phyloP scores from a whole-genome alignment of 1,140 invertebrate species.

The Drosophila ercepeae region DNA sequence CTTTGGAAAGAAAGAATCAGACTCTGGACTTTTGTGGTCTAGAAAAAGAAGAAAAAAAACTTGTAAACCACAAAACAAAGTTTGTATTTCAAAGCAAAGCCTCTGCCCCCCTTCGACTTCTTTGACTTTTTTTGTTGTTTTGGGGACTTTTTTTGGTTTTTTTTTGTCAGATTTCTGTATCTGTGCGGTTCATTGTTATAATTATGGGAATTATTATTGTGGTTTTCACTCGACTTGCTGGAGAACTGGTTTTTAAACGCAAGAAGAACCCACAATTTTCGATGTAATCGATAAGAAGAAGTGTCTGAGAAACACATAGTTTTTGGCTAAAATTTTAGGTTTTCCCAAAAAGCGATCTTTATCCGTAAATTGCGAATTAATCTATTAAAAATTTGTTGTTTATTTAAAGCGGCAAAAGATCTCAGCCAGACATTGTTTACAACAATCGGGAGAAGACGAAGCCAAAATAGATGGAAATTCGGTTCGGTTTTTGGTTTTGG shows the following conservation, averaged over 20 bases:
- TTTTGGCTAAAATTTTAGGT: too few species aligned
- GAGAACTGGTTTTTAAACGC: slow-evolving; percentile 46
- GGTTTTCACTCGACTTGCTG: slow-evolving; percentile 71
- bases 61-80: slow-evolving; percentile 78
- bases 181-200: slow-evolving; percentile 71
- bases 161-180: slow-evolving; percentile 49
- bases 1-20: slow-evolving; percentile 40
- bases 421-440: slow-evolving; percentile 38
- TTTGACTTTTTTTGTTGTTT: slow-evolving; percentile 40
- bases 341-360: slow-evolving; percentile 16
- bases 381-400: slow-evolving; percentile 36
- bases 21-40: slow-evolving; percentile 69
- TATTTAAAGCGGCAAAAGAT: slow-evolving; percentile 24
- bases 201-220: slow-evolving; percentile 81
- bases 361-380: slow-evolving; percentile 47
- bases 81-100: slow-evolving; percentile 77
- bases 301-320: slow-evolving; percentile 48
- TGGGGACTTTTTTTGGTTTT: slow-evolving; percentile 39
- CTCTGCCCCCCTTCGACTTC: slow-evolving; percentile 13
- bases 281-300: slow-evolving; percentile 63
- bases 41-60: slow-evolving; percentile 48
- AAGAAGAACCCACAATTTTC: slow-evolving; percentile 33
- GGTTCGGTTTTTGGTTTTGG: too few species aligned
- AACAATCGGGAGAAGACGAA: slow-evolving; percentile 17
- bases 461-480: slow-evolving; percentile 47